Conservation (phyloP, 2,113 vertebrate genomes). For the Sander lucioperca region DNA sequence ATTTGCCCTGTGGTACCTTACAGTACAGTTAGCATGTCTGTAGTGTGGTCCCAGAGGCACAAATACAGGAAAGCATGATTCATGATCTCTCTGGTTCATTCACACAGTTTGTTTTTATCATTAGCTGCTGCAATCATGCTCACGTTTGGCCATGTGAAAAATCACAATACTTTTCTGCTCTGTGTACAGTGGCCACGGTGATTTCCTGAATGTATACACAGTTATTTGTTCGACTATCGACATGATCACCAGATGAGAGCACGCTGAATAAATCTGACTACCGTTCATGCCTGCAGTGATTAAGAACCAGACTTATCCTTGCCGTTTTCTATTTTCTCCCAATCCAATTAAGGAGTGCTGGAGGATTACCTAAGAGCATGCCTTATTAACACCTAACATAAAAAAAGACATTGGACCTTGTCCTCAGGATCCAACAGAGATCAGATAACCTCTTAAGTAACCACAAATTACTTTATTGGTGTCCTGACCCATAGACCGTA, state of each 20-base stretch:
- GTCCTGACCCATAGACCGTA: background rate
- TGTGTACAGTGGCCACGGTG: no score
- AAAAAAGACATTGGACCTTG: constrained; percentile 36
- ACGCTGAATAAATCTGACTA: background rate
- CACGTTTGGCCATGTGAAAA: constrained; percentile 10
- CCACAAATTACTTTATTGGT: constrained; percentile 4
- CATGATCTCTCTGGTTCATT: constrained; percentile 10
- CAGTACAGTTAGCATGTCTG: background rate
- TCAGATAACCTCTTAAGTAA: constrained; percentile 51
- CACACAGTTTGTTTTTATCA: background rate
- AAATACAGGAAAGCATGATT: constrained; percentile 38
- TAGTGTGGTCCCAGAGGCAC: constrained; percentile 14
- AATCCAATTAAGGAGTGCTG: constrained; percentile 68
- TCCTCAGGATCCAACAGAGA: constrained; percentile 22
- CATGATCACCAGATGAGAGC: background rate
- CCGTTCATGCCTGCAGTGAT: constrained; percentile 8
- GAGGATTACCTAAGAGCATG: constrained; percentile 58
- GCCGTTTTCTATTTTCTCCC: constrained; percentile 64
- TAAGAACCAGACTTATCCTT: constrained; percentile 22
- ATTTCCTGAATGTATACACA: background rate
- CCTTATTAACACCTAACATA: constrained; percentile 20
- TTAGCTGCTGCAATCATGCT: background rate
- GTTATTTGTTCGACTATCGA: background rate
- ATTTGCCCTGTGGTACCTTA: constrained; percentile 20
- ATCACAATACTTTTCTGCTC: background rate